phyloP scores from a whole-genome alignment of 1,140 invertebrate genomes.

The Saccostrea cuccullata region DNA sequence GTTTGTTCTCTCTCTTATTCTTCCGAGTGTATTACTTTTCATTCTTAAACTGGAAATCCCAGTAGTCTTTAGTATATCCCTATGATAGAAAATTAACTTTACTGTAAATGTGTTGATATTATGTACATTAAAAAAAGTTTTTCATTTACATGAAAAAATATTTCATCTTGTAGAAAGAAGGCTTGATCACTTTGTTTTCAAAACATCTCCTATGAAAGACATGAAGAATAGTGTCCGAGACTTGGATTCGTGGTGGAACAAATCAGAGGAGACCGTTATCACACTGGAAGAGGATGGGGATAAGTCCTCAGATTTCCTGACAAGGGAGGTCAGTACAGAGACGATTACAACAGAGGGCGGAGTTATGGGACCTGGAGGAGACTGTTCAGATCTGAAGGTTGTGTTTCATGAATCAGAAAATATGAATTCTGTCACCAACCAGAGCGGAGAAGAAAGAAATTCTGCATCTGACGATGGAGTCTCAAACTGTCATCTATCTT shows the following conservation, averaged over 20 bases:
- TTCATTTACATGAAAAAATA: no score
- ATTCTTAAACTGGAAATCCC: no score
- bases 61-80: no score
- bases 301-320: background rate
- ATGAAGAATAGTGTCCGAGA: background rate
- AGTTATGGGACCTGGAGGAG: background rate
- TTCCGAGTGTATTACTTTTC: no score
- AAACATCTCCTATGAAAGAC: slow-evolving; percentile 37
- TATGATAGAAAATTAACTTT: no score
- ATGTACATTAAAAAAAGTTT: no score
- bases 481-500: background rate
- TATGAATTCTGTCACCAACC: no score
- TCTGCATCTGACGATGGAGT: background rate
- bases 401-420: background rate
- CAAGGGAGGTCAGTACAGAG: background rate
- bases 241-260: slow-evolving; percentile 32
- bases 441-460: background rate
- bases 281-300: background rate
- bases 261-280: slow-evolving; percentile 12
- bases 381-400: background rate
- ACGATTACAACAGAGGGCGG: background rate
- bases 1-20: background rate
- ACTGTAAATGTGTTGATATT: no score
- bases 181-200: slow-evolving; percentile 56
- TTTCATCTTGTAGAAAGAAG: slow-evolving; percentile 63